Evolutionary conservation across 2,113 vertebrate species (phyloP).

Genomic region (Epinephelus lanceolatus): DNA sequence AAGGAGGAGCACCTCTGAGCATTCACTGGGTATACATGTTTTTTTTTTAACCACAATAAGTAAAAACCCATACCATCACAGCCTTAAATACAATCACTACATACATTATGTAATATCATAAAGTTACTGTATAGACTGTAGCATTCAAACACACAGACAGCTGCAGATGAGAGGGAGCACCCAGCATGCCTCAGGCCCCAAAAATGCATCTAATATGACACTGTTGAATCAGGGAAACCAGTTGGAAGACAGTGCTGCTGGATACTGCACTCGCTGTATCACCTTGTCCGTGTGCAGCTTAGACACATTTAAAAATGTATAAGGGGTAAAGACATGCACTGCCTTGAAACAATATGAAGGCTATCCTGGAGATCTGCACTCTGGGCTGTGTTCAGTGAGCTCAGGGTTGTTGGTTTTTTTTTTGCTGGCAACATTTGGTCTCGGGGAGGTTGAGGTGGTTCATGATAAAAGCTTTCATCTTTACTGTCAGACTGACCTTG

Average conservation of each 20-base stretch:
- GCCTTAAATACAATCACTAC: neutral
- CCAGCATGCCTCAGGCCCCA: neutral
- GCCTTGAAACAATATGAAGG: neutral
- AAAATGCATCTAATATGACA: neutral
- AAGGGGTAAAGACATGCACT: neutral
- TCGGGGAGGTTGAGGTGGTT: neutral
- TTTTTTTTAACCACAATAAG: too few species aligned
- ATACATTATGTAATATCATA: neutral
- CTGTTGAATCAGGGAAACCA: slow-evolving; percentile 26
- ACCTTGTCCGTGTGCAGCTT: neutral
- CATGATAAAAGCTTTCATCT: slow-evolving; percentile 4
- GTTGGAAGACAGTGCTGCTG: neutral
- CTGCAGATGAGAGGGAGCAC: neutral
- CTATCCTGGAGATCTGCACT: neutral
- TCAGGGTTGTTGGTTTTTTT: neutral
- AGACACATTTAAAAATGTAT: neutral
- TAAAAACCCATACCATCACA: too few species aligned
- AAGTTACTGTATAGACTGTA: slow-evolving; percentile 2
- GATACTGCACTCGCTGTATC: neutral
- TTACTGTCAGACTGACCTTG: slow-evolving; percentile 23
- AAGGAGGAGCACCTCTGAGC: too few species aligned
- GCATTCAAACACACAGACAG: slow-evolving; percentile 1
- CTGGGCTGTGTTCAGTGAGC: slow-evolving; percentile 2
- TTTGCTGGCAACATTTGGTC: neutral
- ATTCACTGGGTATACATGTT: too few species aligned